Percentiles rank a stretch among this genome's conserved stretches.
These are phyloP conservation scores for Phymorhynchus buccinoides DNA, from an alignment of 1,140 invertebrate genomes.

Conservation along the genomic window DNA sequence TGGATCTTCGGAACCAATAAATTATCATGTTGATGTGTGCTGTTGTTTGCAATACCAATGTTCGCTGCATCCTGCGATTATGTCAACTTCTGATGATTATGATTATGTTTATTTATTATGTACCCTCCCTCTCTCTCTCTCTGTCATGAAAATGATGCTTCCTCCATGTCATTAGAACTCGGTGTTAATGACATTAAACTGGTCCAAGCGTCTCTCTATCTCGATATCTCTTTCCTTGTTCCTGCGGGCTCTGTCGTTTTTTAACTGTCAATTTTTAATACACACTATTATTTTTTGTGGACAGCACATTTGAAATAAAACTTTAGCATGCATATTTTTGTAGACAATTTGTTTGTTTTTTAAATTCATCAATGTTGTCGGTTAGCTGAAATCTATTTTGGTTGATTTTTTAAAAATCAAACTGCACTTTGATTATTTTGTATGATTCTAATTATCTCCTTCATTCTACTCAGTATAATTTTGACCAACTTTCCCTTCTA, in stretches of 20 bases:
- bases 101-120: neutral
- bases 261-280: neutral
- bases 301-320: neutral
- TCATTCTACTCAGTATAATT: neutral
- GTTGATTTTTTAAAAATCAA: neutral
- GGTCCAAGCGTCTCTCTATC: neutral
- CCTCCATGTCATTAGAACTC: no score
- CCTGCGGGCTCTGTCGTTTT: neutral
- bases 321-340: conserved; percentile 2
- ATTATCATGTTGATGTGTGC: neutral
- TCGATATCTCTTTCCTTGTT: neutral
- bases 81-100: neutral
- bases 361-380: neutral
- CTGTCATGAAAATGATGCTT: no score
- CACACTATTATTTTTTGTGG: neutral
- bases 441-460: neutral
- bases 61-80: neutral
- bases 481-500: neutral
- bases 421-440: neutral
- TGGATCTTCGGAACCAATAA: neutral
- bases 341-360: neutral
- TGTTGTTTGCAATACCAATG: neutral
- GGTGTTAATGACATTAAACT: no score
- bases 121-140: no score
- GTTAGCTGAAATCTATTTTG: neutral